A percentile compares a stretch with the other conserved stretches of the same genome.
Evolutionary conservation across 2,797 vertebrate genomes (phyloP).

Genomic region (Pyrocephalus nanus): DNA sequence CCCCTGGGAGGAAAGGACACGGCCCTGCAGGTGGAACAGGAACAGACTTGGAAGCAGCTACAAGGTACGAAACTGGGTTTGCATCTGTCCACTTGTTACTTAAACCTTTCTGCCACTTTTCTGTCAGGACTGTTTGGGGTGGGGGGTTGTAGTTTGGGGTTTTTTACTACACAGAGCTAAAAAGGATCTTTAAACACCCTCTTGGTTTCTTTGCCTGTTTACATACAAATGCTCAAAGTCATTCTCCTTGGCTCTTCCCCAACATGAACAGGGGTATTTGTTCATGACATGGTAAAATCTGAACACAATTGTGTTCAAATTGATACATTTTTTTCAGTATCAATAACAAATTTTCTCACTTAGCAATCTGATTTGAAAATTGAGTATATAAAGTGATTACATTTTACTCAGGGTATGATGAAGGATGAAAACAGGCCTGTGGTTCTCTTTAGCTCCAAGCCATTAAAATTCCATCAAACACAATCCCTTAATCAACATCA

Average conservation of each 20-base stretch:
- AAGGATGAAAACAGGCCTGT: not conserved
- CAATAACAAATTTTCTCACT: not conserved
- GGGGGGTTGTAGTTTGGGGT: not conserved
- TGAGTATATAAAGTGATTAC: not conserved
- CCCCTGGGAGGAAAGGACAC: not conserved
- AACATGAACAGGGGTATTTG: not conserved
- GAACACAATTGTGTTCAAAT: not conserved
- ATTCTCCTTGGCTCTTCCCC: not conserved
- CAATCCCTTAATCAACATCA: not conserved
- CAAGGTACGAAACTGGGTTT: not conserved
- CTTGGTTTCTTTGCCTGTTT: not conserved
- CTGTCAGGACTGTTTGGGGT: fast-evolving
- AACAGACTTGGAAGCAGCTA: not conserved
- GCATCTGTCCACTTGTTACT: not conserved
- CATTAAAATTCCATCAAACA: not conserved
- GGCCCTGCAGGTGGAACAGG: not conserved
- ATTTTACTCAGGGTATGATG: not conserved
- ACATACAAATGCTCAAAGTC: not conserved
- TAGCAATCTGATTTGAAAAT: not conserved
- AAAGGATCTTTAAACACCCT: not conserved
- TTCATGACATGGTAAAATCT: not conserved
- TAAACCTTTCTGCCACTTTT: not conserved
- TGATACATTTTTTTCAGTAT: not conserved
- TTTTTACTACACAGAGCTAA: not conserved
- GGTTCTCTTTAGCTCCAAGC: not conserved